These are phyloP conservation scores for Haemorhous mexicanus DNA, from an alignment of 2,113 vertebrate species.

Conservation along the genomic window DNA sequence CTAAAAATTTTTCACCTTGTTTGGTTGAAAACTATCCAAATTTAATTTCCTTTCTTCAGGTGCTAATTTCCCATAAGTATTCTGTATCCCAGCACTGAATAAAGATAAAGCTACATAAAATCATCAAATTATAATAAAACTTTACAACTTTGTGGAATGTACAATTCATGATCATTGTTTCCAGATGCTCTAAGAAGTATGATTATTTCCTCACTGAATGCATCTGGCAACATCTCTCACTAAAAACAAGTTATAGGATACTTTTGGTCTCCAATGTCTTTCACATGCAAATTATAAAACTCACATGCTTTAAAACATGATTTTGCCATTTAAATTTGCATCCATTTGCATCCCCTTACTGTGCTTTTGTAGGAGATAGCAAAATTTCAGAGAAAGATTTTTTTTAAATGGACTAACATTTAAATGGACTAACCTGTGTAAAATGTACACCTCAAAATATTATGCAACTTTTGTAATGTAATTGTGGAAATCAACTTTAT, in stretches of 20 bases:
- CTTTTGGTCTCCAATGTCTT: neutral
- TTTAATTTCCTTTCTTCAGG: neutral
- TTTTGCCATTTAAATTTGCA: neutral
- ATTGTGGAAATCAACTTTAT: neutral
- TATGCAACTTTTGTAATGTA: neutral
- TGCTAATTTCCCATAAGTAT: neutral
- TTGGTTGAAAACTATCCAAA: neutral
- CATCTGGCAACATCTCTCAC: neutral
- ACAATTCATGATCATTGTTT: neutral
- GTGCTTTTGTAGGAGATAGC: neutral
- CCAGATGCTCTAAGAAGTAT: neutral
- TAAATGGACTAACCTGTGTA: neutral
- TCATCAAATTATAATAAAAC: neutral
- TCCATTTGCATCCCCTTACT: neutral
- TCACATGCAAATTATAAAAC: neutral
- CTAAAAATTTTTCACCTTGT: neutral
- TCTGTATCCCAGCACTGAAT: neutral
- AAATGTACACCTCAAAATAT: neutral
- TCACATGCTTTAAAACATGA: neutral
- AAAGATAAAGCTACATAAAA: neutral
- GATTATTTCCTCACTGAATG: neutral
- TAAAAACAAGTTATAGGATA: neutral
- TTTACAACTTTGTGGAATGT: neutral
- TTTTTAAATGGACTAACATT: accelerated
- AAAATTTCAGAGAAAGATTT: neutral